Evolutionary conservation across 1,140 invertebrate species (phyloP), one percentile per base, ranked within the genome.

Genomic region (Ruditapes philippinarum): DNA sequence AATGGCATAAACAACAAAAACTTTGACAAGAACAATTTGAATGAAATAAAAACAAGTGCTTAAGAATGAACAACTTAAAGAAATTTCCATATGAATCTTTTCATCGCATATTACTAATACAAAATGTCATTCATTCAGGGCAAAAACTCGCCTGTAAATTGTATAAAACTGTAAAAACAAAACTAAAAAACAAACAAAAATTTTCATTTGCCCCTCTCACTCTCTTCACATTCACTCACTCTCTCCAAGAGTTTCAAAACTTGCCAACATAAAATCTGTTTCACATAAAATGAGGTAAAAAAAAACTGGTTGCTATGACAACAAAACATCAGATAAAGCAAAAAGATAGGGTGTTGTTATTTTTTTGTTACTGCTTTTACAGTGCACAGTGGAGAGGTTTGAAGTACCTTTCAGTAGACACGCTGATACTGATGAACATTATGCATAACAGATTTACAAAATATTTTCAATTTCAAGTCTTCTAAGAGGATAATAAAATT

Each of bases 251-350:
- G 74, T 36, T 51, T 78, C 45, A 51, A 51, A 78, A n/a, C 49
- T 78, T 36, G 45, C 74, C 74, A 78, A 51, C 74, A 54, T 78
- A 78, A 78, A 78, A 78, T 78, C 74, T 78, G 74, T 49, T 78
- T 78, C 49, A 33, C 45, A 78, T 78, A 78, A 78, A 78, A 78
- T 78, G 74, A 78, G 74, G 74, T 78, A 78, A 78, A 78, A 76
- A 76, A 49, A 54, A 62, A 45, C n/a, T 2, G 9, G 74, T 78
- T 78, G 25, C 74, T 31, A 78, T 54, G 74, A 40, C 9, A 78
- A 78, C 74, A 7, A 49, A 54, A 51, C 4, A 78, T 45, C 74
- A 78, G 74, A 78, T 78, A 57, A 78, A 78, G 45, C 45, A 78
- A 78, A 78, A 51, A 49, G 25, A 78, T 51, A 36, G 74, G 28